Evolutionary conservation across 2,113 vertebrate species (phyloP).

Genomic region (Loxodonta africana): DNA sequence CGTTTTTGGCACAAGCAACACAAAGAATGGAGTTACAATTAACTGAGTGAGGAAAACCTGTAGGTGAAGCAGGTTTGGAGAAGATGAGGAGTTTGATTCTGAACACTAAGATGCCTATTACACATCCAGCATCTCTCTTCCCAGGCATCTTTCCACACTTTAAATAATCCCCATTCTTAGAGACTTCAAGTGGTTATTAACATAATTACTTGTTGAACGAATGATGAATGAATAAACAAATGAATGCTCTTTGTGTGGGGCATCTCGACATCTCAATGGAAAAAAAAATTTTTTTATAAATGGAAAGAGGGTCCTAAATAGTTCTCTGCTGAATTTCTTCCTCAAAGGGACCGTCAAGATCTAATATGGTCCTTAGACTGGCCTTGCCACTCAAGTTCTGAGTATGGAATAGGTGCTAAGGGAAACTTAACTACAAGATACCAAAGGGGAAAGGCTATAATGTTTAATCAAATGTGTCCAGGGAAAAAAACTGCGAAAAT

Average conservation of each 20-base stretch:
- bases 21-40: background rate
- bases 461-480: constrained; percentile 30
- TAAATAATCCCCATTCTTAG: constrained; percentile 46
- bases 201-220: background rate
- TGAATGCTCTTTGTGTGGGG: background rate
- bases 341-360: constrained; percentile 17
- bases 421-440: background rate
- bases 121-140: background rate
- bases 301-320: background rate
- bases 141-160: constrained; percentile 48
- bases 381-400: background rate
- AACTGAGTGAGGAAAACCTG: background rate
- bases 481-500: background rate
- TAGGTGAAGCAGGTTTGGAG: background rate
- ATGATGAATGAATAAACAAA: constrained; percentile 16
- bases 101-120: too few relatives aligned
- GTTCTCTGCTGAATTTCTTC: constrained; percentile 33
- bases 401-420: background rate
- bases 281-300: background rate
- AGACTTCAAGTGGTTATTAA: background rate
- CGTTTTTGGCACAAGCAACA: background rate
- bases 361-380: background rate
- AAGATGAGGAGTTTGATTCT: background rate
- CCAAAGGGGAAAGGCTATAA: background rate
- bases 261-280: background rate